A percentile compares a stretch with the other conserved stretches of the same genome.
phyloP scores from a whole-genome alignment of 2,113 vertebrate genomes.

The Eolophus roseicapilla region DNA sequence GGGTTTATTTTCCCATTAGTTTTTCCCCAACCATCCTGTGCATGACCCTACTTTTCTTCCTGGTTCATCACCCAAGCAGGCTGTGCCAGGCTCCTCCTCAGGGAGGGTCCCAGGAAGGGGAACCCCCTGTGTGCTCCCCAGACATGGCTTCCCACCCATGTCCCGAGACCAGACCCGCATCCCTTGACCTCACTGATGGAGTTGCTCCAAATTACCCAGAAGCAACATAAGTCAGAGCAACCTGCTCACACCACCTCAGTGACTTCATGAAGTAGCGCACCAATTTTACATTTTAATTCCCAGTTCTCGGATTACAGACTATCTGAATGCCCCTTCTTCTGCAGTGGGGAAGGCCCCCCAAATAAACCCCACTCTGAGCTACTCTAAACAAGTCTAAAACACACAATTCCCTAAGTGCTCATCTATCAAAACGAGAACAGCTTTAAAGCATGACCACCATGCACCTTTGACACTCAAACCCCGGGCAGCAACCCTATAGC shows the following conservation, averaged over 20 bases:
- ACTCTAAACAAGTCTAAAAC: neutral
- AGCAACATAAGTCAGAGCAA: neutral
- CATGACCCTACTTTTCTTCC: neutral
- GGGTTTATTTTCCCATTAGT: neutral
- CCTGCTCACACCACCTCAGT: neutral
- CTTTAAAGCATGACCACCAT: neutral
- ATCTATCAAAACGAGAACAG: neutral
- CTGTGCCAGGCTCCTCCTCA: neutral
- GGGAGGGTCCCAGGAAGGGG: neutral
- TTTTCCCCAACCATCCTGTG: neutral
- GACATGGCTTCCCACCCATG: neutral
- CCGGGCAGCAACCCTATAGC: neutral
- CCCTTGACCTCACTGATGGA: neutral
- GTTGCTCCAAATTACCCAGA: neutral
- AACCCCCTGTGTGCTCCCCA: neutral
- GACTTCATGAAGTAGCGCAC: neutral
- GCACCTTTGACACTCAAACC: neutral
- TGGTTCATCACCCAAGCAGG: accelerated
- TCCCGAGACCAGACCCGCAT: accelerated
- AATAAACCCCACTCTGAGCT: neutral
- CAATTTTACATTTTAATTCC: neutral
- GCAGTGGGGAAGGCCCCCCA: accelerated
- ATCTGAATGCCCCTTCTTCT: neutral
- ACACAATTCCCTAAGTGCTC: accelerated
- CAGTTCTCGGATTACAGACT: neutral